Base-by-base conservation (phyloP, 2,113 vertebrate species). In the Apteryx owenii region DNA sequence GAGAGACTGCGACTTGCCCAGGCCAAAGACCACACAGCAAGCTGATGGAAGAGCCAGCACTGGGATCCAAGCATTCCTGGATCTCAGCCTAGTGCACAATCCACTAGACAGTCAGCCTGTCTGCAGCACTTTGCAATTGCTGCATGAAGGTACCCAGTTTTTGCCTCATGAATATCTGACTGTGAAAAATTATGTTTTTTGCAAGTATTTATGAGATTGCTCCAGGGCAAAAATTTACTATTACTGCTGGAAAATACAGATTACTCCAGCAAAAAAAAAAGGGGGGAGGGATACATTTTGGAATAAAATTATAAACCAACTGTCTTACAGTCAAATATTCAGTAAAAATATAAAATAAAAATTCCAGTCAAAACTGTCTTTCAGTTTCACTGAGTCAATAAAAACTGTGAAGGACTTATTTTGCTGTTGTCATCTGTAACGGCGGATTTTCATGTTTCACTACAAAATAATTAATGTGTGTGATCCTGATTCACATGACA, bases 1-100 rank as follows among this genome's bases (percentile, higher is more conserved):
- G 72, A 94, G 95, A 86, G 79, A 65, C 83, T 93, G 77, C 0
- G 8, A 79, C 95, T 97, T 96, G 89, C 89, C 80, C 76, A 79
- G 90, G 94, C 93, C 87, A 75, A 48, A 89, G 96, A 96, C 96
- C 97, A 97, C 97, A 97, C 96, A 97, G 90, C 58, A 78, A 95
- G 95, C 72, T 90, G 69, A n/a, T 90, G 70, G 68, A 95, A 97
- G 56, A 25, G 89, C 95, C 92, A 97, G 91, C 48, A 42, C 60
- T 75, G 66, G 77, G 77, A 96, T 93, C 95, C 93, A 95, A 94
- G 90, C 94, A 92, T 96, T 97, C 96, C 93, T 97, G 97, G 96
- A 96, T 94, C 92, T 78, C 72, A 93, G 93, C 97, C 97, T 97
- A 94, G 87, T 42, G 81, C 93, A 95, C 78, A 96, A 95, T 96